These are phyloP conservation scores for Thymelicus lineola DNA, from an alignment of 2,888 invertebrate genomes.

Conservation along the genomic window DNA sequence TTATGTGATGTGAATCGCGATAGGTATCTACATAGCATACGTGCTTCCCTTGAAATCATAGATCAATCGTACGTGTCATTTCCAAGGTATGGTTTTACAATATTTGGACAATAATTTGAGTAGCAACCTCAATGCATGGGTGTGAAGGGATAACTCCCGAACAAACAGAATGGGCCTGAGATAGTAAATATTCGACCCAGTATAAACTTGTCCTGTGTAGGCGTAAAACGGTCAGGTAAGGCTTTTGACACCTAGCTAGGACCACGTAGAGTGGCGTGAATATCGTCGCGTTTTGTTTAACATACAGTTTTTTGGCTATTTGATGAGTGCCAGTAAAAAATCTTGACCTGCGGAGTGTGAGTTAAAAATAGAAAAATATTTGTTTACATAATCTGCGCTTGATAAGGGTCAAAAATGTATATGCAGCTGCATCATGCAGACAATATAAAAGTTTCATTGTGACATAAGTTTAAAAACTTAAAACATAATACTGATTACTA, in stretches of 20 bases:
- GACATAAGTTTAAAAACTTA: no score
- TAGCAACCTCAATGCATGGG: slow-evolving; percentile 68
- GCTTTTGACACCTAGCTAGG: slow-evolving; percentile 82
- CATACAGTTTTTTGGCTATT: slow-evolving; percentile 70
- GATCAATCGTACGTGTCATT: slow-evolving; percentile 57
- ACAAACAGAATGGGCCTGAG: slow-evolving; percentile 74
- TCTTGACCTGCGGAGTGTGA: slow-evolving; percentile 55
- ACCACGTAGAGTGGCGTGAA: slow-evolving; percentile 70
- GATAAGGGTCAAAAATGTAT: slow-evolving; percentile 9
- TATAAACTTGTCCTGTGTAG: slow-evolving; percentile 66
- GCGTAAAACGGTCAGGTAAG: slow-evolving; percentile 79
- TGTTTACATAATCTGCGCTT: slow-evolving; percentile 12
- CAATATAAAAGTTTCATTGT: no score
- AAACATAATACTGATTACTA: neutral
- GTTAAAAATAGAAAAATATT: slow-evolving; percentile 50
- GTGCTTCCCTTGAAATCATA: slow-evolving; percentile 27
- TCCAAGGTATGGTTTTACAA: slow-evolving; percentile 58
- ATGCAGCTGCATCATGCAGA: neutral
- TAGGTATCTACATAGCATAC: slow-evolving; percentile 15
- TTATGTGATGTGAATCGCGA: slow-evolving; percentile 2
- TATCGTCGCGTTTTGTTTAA: slow-evolving; percentile 78
- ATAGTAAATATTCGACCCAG: slow-evolving; percentile 68
- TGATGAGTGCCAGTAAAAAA: slow-evolving; percentile 60
- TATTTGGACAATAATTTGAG: slow-evolving; percentile 76
- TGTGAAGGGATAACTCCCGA: slow-evolving; percentile 82